Evolutionary conservation across 2,888 invertebrate genomes (phyloP).

Genomic region (Nomada ruficornis): DNA sequence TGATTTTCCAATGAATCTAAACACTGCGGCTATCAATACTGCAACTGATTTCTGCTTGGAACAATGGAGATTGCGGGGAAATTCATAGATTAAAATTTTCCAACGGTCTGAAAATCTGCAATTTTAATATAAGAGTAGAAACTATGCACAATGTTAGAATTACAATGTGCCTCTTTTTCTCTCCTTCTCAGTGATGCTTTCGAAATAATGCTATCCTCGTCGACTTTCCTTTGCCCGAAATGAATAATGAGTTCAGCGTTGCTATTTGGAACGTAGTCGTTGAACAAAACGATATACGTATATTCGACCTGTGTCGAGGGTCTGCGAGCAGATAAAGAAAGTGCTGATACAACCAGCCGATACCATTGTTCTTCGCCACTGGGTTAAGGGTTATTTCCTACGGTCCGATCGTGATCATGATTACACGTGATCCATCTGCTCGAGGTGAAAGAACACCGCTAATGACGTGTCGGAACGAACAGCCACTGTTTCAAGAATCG

Average conservation of each 20-base stretch:
- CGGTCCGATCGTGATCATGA: constrained; percentile 35
- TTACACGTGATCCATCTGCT: constrained; percentile 32
- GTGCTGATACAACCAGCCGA: constrained; percentile 33
- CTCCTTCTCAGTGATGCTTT: too few species aligned
- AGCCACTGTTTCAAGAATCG: constrained; percentile 29
- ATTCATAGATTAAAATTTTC: too few species aligned
- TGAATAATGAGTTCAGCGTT: constrained; percentile 3
- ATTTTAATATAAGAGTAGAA: too few species aligned
- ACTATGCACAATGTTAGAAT: too few species aligned
- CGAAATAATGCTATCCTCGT: background rate
- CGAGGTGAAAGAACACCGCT: constrained; percentile 26
- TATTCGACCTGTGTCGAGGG: background rate
- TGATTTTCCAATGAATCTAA: too few species aligned
- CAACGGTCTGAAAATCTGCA: too few species aligned
- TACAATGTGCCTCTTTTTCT: too few species aligned
- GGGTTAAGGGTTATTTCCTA: constrained; percentile 51
- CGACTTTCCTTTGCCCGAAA: background rate
- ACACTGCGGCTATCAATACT: too few species aligned
- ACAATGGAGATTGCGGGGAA: too few species aligned
- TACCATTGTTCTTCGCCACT: constrained; percentile 22
- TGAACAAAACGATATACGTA: constrained; percentile 7
- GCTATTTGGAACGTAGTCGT: constrained; percentile 7
- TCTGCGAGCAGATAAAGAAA: constrained; percentile 23
- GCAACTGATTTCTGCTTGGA: too few species aligned
- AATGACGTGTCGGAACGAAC: constrained; percentile 29